Percentiles rank a stretch among this genome's conserved stretches.
phyloP scores from a whole-genome alignment of 1,140 invertebrate species.

The Fragariocoptes setiger region DNA sequence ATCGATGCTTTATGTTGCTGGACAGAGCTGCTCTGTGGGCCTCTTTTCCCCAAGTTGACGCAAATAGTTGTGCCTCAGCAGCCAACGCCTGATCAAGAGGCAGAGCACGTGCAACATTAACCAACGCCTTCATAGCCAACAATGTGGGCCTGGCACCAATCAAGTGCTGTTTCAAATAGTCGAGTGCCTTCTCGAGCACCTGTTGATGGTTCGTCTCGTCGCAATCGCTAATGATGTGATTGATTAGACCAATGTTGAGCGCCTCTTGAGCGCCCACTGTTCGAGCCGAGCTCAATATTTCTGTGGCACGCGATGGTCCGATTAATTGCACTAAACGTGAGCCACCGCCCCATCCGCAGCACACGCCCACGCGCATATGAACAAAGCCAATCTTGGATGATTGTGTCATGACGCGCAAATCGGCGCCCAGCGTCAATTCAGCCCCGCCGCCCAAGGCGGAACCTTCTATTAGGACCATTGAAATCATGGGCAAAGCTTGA shows the following conservation, averaged over 20 bases:
- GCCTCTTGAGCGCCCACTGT: slow-evolving; percentile 17
- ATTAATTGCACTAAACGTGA: slow-evolving; percentile 19
- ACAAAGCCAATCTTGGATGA: slow-evolving; percentile 22
- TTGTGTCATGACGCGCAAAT: slow-evolving; percentile 21
- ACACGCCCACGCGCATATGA: slow-evolving; percentile 24
- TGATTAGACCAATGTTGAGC: slow-evolving; percentile 16
- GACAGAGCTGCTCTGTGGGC: slow-evolving; percentile 2
- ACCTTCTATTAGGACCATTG: slow-evolving; percentile 23
- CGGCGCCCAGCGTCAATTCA: slow-evolving; percentile 24
- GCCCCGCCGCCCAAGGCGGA: slow-evolving; percentile 26
- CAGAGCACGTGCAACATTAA: not conserved
- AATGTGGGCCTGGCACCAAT: not conserved
- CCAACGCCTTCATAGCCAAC: not conserved
- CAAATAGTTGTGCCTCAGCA: slow-evolving; percentile 2
- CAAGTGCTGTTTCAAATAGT: not conserved
- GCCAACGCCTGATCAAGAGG: slow-evolving; percentile 2
- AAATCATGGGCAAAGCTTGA: slow-evolving; percentile 13
- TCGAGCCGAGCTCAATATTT: slow-evolving; percentile 18
- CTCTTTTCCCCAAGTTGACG: slow-evolving; percentile 1
- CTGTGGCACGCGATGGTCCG: slow-evolving; percentile 18
- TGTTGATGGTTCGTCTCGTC: slow-evolving; percentile 2
- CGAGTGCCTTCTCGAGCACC: not conserved
- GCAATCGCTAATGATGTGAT: slow-evolving; percentile 13
- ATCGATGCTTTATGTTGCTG: slow-evolving; percentile 6
- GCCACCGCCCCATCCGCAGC: slow-evolving; percentile 25